phyloP scores from a whole-genome alignment of 2,888 invertebrate genomes.

The Philonicus albiceps region DNA sequence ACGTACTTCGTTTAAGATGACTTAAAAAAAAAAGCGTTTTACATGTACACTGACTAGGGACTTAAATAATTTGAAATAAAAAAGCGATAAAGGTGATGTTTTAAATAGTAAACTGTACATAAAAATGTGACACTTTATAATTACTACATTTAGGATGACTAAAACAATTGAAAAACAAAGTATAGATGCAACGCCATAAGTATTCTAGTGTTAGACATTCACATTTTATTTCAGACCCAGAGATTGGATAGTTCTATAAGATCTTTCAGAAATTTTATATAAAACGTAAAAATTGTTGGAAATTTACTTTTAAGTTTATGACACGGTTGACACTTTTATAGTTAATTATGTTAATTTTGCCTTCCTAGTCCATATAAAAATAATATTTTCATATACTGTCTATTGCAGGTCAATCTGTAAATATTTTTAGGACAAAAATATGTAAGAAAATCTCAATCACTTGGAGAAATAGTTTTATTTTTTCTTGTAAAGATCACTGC shows the following conservation, averaged over 20 bases:
- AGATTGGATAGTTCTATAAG: not conserved
- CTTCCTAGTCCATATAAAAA: not conserved
- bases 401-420: not conserved
- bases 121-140: not conserved
- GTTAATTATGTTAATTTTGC: not conserved
- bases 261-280: slow-evolving; percentile 7
- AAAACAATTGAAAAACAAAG: not conserved
- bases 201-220: slow-evolving; percentile 4
- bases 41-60: not conserved
- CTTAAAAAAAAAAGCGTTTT: not conserved
- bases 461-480: not conserved
- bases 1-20: not conserved
- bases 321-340: not conserved
- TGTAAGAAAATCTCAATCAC: not conserved
- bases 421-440: not conserved
- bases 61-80: slow-evolving; percentile 2
- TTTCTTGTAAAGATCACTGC: not conserved
- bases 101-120: slow-evolving; percentile 17
- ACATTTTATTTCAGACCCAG: slow-evolving; percentile 16
- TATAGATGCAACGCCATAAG: not conserved
- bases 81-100: not conserved
- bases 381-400: not conserved
- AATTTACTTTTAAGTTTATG: slow-evolving; percentile 2
- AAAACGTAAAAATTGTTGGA: slow-evolving; percentile 2
- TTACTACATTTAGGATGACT: not conserved